Percentiles rank a stretch among this genome's conserved stretches.
phyloP scores from a whole-genome alignment of 1,140 invertebrate genomes.

The Ceratosolen solmsi region DNA sequence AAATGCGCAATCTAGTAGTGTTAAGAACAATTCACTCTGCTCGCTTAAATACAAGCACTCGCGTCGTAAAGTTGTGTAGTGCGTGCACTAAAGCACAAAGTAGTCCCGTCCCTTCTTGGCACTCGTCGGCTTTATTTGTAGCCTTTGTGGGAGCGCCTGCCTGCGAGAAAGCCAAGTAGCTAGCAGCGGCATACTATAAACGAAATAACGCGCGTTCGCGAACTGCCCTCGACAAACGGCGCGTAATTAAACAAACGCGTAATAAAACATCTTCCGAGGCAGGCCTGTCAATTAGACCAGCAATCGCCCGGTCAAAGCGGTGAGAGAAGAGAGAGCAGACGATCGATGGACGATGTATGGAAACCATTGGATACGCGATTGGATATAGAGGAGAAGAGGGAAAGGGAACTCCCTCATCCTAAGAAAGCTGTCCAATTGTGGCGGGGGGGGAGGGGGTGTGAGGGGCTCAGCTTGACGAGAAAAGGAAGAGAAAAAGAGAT shows the following conservation, averaged over 20 bases:
- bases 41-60: background rate
- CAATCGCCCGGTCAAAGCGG: background rate
- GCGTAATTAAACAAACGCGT: constrained; percentile 53
- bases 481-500: background rate
- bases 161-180: background rate
- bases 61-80: background rate
- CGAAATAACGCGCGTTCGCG: constrained; percentile 15
- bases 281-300: constrained; percentile 49
- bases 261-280: constrained; percentile 51
- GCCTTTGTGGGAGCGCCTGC: background rate
- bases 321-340: background rate
- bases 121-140: constrained; percentile 15
- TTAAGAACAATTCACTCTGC: constrained; percentile 28
- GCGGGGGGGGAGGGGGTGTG: background rate
- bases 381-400: constrained; percentile 9
- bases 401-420: too few species aligned
- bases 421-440: too few species aligned
- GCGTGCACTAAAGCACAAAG: background rate
- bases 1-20: constrained; percentile 4
- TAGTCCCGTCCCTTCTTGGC: background rate
- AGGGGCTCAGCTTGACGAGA: too few species aligned
- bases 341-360: too few species aligned
- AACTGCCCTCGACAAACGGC: constrained; percentile 32
- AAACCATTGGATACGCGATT: background rate
- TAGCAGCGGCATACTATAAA: constrained; percentile 38